Conservation (phyloP, 2,113 vertebrate species). For the Beaufortia kweichowensis region DNA sequence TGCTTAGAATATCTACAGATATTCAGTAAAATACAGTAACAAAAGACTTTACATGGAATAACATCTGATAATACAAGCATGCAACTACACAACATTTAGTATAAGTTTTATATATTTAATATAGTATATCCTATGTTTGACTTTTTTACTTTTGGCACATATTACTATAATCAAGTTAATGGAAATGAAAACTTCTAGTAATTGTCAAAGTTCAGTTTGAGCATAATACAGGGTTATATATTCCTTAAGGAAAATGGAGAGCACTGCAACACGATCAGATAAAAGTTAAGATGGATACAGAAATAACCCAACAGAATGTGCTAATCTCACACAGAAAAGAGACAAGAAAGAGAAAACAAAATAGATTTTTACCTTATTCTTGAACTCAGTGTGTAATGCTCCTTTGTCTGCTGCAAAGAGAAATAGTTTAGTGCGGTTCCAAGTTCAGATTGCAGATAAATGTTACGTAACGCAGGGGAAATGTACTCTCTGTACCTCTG, state of each 20-base stretch:
- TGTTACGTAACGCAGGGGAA: slow-evolving; percentile 54
- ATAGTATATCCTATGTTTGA: too few species aligned
- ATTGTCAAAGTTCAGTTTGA: neutral
- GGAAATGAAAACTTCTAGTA: neutral
- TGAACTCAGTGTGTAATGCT: neutral
- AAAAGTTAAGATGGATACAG: neutral
- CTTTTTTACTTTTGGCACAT: too few species aligned
- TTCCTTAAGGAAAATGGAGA: neutral
- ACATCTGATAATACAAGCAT: too few species aligned
- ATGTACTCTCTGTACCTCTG: neutral
- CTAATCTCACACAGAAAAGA: neutral
- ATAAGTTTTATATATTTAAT: too few species aligned
- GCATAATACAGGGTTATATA: neutral
- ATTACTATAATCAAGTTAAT: too few species aligned
- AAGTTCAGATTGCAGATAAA: slow-evolving; percentile 43
- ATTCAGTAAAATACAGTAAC: too few species aligned
- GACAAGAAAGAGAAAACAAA: neutral
- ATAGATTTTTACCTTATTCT: neutral
- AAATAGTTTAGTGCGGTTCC: slow-evolving; percentile 2
- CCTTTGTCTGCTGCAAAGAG: neutral
- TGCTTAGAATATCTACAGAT: too few species aligned
- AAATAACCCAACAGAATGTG: neutral
- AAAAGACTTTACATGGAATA: too few species aligned
- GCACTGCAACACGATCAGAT: too few species aligned
- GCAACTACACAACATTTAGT: too few species aligned